Evolutionary conservation across 1,140 invertebrate species (phyloP).

Genomic region (Drosophila sproati): DNA sequence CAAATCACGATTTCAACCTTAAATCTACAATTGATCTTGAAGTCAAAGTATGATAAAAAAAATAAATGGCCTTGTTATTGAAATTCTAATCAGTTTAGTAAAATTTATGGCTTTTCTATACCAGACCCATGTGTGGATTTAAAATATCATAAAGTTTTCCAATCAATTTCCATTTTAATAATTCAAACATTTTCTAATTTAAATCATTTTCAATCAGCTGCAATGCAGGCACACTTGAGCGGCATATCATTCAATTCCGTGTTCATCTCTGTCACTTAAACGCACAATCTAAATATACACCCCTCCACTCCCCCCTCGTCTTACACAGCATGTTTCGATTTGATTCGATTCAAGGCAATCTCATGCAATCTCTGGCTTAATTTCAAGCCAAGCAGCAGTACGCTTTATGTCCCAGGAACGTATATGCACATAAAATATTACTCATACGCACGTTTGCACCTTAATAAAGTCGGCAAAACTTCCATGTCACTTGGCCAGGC

Average conservation of each 20-base stretch:
- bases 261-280: conserved; percentile 15
- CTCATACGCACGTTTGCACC: conserved; percentile 55
- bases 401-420: neutral
- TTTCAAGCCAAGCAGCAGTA: conserved; percentile 16
- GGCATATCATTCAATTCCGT: conserved; percentile 14
- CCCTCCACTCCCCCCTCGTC: neutral
- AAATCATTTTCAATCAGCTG: conserved; percentile 16
- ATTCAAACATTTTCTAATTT: conserved; percentile 18
- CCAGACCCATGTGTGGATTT: neutral
- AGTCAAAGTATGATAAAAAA: too few relatives aligned
- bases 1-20: too few relatives aligned
- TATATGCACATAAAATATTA: conserved; percentile 46
- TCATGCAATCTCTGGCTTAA: conserved; percentile 29
- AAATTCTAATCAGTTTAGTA: too few relatives aligned
- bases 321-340: conserved; percentile 5
- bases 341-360: conserved; percentile 19
- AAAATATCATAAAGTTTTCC: neutral
- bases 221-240: neutral
- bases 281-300: conserved; percentile 24
- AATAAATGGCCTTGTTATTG: too few relatives aligned
- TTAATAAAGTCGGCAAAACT: conserved; percentile 37
- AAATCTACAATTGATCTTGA: too few relatives aligned
- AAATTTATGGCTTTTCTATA: too few relatives aligned
- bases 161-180: conserved; percentile 7
- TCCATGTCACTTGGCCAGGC: conserved; percentile 45